Base-by-base conservation (phyloP, 2,113 vertebrate species). In the Hystrix cristata region DNA sequence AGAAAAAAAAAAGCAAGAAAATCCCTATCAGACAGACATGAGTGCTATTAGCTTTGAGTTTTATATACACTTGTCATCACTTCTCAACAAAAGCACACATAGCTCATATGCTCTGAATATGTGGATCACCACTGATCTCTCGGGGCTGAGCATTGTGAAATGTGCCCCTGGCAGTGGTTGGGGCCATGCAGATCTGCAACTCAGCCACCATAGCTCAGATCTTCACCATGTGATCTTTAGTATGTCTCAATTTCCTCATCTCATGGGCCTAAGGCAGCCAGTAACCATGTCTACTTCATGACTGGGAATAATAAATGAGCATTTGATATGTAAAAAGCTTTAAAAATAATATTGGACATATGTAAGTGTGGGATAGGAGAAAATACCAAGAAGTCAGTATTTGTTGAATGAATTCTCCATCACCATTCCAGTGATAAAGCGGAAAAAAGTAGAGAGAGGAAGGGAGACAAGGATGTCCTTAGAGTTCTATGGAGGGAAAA, bases 351-450 rank as follows among this genome's bases (percentile, higher is more conserved):
- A 18, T 15, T 62, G 91, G 38, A 21, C 21, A 7, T 46, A 60
- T 23, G 0, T 59, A 27, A 72, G 13, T 88, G 38, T 27, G 51
- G 48, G 13, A 19, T n/a, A 67, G 55, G 72, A 92, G 71, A 23
- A 95, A 91, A 53, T 38, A 43, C 71, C 55, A 31, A 48, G 38
- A 46, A 84, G 59, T 94, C 11, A 31, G 51, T 46, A 67, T 62
- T 62, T 91, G 31, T 69, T 67, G 69, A 83, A 72, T 62, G n/a
- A 94, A 51, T 90, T 62, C 80, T 10, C 34, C 29, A 69, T 51
- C 43, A 60, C 5, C 29, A 27, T 80, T 57, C 91, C 74, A 80
- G n/a, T 2, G 59, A 27, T 38, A 53, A 55, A 27, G 29, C 19
- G 43, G 25, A 91, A 79, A 48, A 16, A 51, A 67, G 43, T 15